Percentiles rank a stretch among this genome's conserved stretches.
phyloP scores from a whole-genome alignment of 2,113 vertebrate species.

The Pionites leucogaster region DNA sequence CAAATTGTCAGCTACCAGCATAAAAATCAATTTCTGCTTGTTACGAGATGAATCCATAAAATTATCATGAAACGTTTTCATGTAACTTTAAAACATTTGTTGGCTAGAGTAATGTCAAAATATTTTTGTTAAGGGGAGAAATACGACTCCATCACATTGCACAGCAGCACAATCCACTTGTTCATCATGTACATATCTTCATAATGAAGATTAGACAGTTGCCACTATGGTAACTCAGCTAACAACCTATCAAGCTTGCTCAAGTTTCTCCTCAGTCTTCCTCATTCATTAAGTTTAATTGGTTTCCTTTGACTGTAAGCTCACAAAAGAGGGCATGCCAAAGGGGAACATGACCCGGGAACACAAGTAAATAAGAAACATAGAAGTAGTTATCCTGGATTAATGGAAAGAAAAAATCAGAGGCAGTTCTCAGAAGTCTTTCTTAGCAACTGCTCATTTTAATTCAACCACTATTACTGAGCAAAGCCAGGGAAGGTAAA shows the following conservation, averaged over 20 bases:
- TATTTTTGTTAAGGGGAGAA: neutral
- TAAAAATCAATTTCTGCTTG: slow-evolving; percentile 48
- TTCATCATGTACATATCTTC: neutral
- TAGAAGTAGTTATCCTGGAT: neutral
- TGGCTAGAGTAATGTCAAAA: neutral
- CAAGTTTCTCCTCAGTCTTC: neutral
- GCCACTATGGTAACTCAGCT: neutral
- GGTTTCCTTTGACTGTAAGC: neutral
- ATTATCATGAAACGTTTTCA: neutral
- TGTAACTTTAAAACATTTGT: neutral
- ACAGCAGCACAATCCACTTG: neutral
- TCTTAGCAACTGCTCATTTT: neutral
- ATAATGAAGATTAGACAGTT: neutral
- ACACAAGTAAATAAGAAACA: neutral
- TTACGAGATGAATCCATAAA: slow-evolving; percentile 12
- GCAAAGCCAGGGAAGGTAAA: neutral
- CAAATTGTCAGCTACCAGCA: slow-evolving; percentile 11
- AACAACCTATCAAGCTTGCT: neutral
- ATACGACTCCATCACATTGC: neutral
- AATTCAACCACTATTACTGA: neutral
- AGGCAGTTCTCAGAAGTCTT: neutral
- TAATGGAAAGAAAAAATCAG: slow-evolving; percentile 13
- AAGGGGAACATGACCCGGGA: neutral
- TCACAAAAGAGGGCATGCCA: neutral
- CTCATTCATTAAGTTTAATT: neutral